Conservation (phyloP, 2,888 invertebrate genomes). For the Melolontha melolontha region DNA sequence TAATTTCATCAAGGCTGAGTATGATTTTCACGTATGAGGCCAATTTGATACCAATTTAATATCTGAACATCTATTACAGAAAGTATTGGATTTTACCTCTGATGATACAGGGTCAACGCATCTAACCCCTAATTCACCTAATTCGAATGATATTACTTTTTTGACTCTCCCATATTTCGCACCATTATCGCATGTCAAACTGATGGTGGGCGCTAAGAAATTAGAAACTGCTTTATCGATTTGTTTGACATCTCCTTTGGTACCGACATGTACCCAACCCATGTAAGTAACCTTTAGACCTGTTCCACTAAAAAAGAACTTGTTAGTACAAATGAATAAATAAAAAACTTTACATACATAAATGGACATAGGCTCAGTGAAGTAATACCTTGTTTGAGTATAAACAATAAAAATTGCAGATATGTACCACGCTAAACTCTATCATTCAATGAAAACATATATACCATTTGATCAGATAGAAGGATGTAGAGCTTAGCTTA, state of each 20-base stretch:
- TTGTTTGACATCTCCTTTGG: conserved; percentile 67
- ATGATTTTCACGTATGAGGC: too few species aligned
- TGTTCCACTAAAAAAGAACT: conserved; percentile 50
- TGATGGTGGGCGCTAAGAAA: conserved; percentile 55
- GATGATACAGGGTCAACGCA: conserved; percentile 61
- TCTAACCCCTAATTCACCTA: conserved; percentile 68
- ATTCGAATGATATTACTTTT: conserved; percentile 65
- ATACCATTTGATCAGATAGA: too few species aligned
- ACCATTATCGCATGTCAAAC: conserved; percentile 47
- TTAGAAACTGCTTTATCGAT: conserved; percentile 67
- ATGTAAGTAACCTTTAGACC: conserved; percentile 67
- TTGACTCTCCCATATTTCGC: conserved; percentile 49
- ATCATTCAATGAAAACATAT: too few species aligned
- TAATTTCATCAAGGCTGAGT: too few species aligned
- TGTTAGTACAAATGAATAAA: neutral
- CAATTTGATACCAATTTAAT: too few species aligned
- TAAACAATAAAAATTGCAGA: too few species aligned
- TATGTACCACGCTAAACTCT: too few species aligned
- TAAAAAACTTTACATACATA: neutral
- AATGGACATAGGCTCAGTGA: too few species aligned
- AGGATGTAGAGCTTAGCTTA: too few species aligned
- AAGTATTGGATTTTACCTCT: conserved; percentile 57
- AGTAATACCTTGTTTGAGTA: too few species aligned
- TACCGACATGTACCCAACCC: conserved; percentile 66
- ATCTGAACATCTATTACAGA: too few species aligned